phyloP scores from a whole-genome alignment of 2,888 invertebrate genomes.

The Cataglyphis rosenhaueri region DNA sequence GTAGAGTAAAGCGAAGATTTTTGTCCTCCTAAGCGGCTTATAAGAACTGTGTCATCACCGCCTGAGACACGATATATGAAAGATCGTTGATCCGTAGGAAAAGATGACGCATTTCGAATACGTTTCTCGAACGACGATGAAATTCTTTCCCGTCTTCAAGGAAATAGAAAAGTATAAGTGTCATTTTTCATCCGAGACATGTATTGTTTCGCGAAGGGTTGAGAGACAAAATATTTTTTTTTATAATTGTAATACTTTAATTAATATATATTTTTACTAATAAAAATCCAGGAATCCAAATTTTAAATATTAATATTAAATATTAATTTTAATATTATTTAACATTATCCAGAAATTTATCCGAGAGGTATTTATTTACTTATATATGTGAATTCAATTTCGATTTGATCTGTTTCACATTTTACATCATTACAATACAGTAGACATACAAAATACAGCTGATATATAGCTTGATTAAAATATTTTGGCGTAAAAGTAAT shows the following conservation, averaged over 20 bases:
- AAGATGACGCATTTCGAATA: conserved; percentile 6
- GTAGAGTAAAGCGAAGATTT: conserved; percentile 46
- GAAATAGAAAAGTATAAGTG: not conserved
- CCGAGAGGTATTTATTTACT: not conserved
- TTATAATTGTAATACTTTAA: not conserved
- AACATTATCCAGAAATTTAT: not conserved
- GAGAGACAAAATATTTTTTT: not conserved
- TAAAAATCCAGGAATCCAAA: not conserved
- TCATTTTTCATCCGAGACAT: not conserved
- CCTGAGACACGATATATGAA: conserved; percentile 15
- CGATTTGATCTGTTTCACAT: not conserved
- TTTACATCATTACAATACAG: not conserved
- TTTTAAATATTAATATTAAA: not conserved
- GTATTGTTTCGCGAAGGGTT: not conserved
- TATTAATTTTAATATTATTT: not conserved
- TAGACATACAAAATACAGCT: not conserved
- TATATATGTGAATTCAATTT: not conserved
- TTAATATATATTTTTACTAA: not conserved
- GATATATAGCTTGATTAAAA: not conserved
- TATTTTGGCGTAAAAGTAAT: not conserved
- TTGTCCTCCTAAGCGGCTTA: conserved; percentile 66
- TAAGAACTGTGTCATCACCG: conserved; percentile 12
- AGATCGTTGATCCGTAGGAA: conserved; percentile 23
- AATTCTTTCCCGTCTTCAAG: not conserved
- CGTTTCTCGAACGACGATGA: not conserved